Conservation (phyloP, 2,888 invertebrate genomes). For the Rhingia rostrata region DNA sequence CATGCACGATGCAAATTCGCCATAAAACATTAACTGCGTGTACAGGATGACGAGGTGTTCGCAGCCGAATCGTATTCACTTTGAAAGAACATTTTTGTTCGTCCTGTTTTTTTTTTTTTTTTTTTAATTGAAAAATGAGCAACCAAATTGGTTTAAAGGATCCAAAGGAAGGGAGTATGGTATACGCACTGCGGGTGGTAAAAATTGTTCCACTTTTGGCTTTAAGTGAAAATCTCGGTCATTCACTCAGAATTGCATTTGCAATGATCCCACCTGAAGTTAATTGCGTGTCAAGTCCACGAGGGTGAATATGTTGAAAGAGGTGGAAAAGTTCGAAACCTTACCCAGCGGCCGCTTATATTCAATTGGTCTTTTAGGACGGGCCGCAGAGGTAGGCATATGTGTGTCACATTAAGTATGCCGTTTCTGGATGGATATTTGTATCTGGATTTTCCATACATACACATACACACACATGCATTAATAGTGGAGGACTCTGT, state of each 20-base stretch:
- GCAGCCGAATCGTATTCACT: conserved; percentile 39
- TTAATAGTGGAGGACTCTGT: conserved; percentile 23
- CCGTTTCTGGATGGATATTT: conserved; percentile 59
- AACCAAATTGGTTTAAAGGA: conserved; percentile 65
- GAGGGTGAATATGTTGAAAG: conserved; percentile 26
- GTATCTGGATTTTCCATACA: too few species aligned
- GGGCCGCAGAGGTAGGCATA: conserved; percentile 13
- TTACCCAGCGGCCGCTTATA: conserved; percentile 17
- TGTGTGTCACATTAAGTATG: conserved; percentile 68
- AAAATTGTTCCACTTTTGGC: conserved; percentile 23
- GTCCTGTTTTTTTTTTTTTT: too few species aligned
- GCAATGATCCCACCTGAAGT: conserved; percentile 69
- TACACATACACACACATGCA: conserved; percentile 12
- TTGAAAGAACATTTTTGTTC: conserved; percentile 28
- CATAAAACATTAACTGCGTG: conserved; percentile 51
- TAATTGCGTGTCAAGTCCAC: conserved; percentile 73
- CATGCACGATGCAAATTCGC: conserved; percentile 39
- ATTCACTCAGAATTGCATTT: conserved; percentile 52
- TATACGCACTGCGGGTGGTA: conserved; percentile 59
- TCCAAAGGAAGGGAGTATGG: neutral
- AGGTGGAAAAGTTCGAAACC: conserved; percentile 9
- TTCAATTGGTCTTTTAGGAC: conserved; percentile 38
- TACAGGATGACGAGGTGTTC: conserved; percentile 3
- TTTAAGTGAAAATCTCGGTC: conserved; percentile 71
- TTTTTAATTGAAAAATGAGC: conserved; percentile 62